Evolutionary conservation across 2,113 vertebrate species (phyloP).

Genomic region (Accipiter virgatus): DNA sequence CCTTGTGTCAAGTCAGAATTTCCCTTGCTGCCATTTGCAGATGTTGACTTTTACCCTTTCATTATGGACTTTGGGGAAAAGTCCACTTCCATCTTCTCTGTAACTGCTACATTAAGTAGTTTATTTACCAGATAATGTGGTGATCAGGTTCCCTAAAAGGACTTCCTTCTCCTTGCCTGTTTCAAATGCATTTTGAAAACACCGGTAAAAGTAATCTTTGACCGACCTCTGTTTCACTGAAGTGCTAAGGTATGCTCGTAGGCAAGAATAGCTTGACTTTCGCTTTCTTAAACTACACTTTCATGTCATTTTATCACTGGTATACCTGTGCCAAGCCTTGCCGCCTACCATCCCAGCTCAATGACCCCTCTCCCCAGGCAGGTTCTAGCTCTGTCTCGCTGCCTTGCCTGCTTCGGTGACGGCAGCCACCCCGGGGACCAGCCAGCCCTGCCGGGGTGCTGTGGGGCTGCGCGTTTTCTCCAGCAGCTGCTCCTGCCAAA

Average conservation of each 20-base stretch:
- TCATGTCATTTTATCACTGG: neutral
- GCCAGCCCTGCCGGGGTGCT: neutral
- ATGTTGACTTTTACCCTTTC: neutral
- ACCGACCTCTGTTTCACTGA: neutral
- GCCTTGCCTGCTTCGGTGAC: neutral
- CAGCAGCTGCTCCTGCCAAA: neutral
- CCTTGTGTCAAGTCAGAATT: neutral
- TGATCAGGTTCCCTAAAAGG: neutral
- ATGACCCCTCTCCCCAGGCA: neutral
- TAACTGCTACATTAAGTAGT: neutral
- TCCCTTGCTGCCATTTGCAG: neutral
- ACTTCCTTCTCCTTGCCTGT: neutral
- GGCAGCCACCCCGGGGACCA: neutral
- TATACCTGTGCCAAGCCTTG: neutral
- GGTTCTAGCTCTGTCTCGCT: neutral
- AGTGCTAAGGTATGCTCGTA: neutral
- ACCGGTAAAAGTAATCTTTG: neutral
- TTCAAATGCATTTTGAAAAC: neutral
- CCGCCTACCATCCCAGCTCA: accelerated
- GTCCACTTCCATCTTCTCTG: neutral
- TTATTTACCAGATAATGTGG: neutral
- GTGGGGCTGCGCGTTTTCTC: neutral
- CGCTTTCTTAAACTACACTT: neutral
- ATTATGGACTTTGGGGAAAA: neutral
- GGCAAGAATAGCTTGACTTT: neutral